Evolutionary conservation across 1,140 invertebrate genomes (phyloP).

Genomic region (Pachypsylla venusta): DNA sequence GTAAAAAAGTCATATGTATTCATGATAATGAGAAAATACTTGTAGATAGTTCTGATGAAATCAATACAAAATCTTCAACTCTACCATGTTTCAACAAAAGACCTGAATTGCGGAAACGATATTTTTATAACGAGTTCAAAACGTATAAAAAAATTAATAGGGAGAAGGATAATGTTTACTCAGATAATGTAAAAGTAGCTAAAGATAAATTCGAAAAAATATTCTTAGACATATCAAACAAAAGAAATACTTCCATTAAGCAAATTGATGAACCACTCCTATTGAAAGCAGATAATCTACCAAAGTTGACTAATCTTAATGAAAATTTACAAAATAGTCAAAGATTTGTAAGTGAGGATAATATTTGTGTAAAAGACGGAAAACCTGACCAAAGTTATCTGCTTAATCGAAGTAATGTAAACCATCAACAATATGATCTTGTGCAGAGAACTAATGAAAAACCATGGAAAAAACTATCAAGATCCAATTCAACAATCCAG

Average conservation of each 20-base stretch:
- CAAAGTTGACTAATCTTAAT: background rate
- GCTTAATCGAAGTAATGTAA: no score
- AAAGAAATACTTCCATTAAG: background rate
- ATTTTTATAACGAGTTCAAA: constrained; percentile 6
- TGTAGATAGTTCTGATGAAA: no score
- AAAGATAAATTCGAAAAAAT: constrained; percentile 5
- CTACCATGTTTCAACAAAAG: background rate
- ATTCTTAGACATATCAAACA: background rate
- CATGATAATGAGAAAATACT: no score
- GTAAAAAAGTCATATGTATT: no score
- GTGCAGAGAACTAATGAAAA: no score
- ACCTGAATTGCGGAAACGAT: background rate
- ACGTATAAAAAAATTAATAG: background rate
- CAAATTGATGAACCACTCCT: background rate
- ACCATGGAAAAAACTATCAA: no score
- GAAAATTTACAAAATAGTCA: background rate
- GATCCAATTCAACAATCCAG: no score
- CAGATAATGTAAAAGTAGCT: background rate
- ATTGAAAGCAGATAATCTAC: background rate
- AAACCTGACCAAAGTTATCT: no score
- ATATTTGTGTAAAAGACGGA: background rate
- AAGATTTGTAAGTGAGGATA: constrained; percentile 1
- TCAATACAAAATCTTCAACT: background rate
- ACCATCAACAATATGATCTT: no score
- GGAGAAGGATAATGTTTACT: background rate